A percentile compares a stretch with the other conserved stretches of the same genome.
phyloP scores from a whole-genome alignment of 2,888 invertebrate genomes.

The Odontocolon sp. region DNA sequence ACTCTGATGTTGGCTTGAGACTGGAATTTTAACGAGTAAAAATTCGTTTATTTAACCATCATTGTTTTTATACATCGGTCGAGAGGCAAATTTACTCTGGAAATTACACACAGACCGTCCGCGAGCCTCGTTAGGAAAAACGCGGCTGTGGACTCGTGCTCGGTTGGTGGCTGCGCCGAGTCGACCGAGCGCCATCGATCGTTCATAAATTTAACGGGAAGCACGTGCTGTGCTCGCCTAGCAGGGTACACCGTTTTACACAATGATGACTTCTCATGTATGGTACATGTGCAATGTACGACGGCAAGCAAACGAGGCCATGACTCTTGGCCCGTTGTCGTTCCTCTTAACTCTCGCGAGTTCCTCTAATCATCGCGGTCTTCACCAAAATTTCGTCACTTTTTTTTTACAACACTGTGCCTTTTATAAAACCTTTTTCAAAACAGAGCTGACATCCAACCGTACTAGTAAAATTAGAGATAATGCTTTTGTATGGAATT shows the following conservation, averaged over 20 bases:
- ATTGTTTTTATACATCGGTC: slow-evolving; percentile 44
- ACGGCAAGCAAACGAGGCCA: slow-evolving; percentile 17
- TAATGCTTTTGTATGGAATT: too few species aligned
- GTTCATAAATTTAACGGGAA: slow-evolving; percentile 64
- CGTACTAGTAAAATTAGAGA: too few species aligned
- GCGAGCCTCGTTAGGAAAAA: slow-evolving; percentile 40
- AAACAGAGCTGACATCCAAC: background rate
- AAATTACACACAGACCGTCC: background rate
- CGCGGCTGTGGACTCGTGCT: slow-evolving; percentile 20
- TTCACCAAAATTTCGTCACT: background rate
- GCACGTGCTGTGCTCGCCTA: slow-evolving; percentile 16
- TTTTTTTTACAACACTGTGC: background rate
- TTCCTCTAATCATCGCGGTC: background rate
- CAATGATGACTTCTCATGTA: background rate
- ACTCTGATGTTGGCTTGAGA: background rate
- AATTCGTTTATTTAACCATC: slow-evolving; percentile 50
- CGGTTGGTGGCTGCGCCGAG: slow-evolving; percentile 16
- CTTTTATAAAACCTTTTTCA: background rate
- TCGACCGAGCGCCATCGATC: slow-evolving; percentile 58
- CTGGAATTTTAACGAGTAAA: slow-evolving; percentile 45
- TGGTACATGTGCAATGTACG: background rate
- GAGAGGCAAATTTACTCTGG: slow-evolving; percentile 37
- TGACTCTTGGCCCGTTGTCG: slow-evolving; percentile 24
- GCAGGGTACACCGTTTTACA: slow-evolving; percentile 7
- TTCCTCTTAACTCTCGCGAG: background rate